Conservation (phyloP, 2,888 invertebrate species). For the Ganaspis brasiliensis region DNA sequence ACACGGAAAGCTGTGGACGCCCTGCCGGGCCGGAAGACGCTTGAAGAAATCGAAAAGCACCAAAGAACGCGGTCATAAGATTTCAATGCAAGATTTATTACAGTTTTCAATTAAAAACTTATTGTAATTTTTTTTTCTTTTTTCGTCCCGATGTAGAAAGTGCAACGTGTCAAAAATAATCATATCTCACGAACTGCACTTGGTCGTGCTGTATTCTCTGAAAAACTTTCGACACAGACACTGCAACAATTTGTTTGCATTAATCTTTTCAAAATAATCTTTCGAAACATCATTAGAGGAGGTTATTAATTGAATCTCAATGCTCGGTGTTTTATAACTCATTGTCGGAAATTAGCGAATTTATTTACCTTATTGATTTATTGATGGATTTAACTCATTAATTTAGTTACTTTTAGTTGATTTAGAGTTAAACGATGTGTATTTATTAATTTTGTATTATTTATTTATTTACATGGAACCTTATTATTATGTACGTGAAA, state of each 20-base stretch:
- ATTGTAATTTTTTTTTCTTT: slow-evolving; percentile 9
- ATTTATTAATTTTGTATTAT: too few relatives aligned
- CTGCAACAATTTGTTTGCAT: background rate
- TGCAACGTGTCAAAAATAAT: slow-evolving; percentile 34
- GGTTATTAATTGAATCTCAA: too few relatives aligned
- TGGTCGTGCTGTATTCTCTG: background rate
- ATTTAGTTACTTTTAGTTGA: too few relatives aligned
- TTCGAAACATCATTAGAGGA: background rate
- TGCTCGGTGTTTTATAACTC: too few relatives aligned
- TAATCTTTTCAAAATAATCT: background rate
- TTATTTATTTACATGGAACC: too few relatives aligned
- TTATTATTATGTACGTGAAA: background rate
- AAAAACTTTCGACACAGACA: background rate
- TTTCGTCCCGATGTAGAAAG: background rate
- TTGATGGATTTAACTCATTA: too few relatives aligned
- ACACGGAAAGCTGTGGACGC: slow-evolving; percentile 50
- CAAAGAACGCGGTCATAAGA: slow-evolving; percentile 48
- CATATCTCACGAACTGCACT: slow-evolving; percentile 2
- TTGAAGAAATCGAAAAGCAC: slow-evolving; percentile 49
- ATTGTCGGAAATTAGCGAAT: too few relatives aligned
- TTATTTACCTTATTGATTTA: too few relatives aligned
- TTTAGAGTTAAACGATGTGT: too few relatives aligned
- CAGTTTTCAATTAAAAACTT: slow-evolving; percentile 40
- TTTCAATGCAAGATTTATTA: slow-evolving; percentile 42
- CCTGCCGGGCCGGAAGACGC: slow-evolving; percentile 48